A percentile compares a stretch with the other conserved stretches of the same genome.
phyloP scores from a whole-genome alignment of 2,888 invertebrate species.

The Leptinotarsa rubiginosa region DNA sequence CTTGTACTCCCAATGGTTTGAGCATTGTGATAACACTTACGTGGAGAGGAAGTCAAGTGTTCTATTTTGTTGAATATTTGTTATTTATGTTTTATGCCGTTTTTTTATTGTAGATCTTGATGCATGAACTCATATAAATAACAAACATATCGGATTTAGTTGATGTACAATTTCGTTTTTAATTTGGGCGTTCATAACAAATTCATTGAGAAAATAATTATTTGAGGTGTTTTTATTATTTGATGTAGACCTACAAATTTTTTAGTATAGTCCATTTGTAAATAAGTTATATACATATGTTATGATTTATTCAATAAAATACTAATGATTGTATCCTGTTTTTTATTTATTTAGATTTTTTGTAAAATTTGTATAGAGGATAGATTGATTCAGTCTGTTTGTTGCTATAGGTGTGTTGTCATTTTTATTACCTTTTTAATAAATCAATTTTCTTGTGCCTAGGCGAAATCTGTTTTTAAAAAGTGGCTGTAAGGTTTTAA shows the following conservation, averaged over 20 bases:
- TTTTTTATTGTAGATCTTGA: conserved; percentile 39
- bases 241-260: conserved; percentile 53
- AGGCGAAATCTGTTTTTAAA: no score
- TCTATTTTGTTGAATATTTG: conserved; percentile 36
- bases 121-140: conserved; percentile 39
- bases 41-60: conserved; percentile 54
- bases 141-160: conserved; percentile 40
- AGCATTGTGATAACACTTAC: conserved; percentile 54
- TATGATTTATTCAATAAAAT: conserved; percentile 53
- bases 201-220: conserved; percentile 47
- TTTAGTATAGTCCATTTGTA: conserved; percentile 55
- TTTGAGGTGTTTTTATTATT: conserved; percentile 54
- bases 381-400: no score
- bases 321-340: conserved; percentile 43
- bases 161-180: conserved; percentile 49
- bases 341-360: neutral
- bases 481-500: no score
- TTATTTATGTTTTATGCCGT: conserved; percentile 46
- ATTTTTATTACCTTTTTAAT: no score
- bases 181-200: conserved; percentile 53
- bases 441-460: no score
- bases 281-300: conserved; percentile 56
- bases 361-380: neutral
- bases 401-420: no score
- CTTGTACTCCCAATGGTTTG: conserved; percentile 49